Percentiles rank a stretch among this genome's conserved stretches.
phyloP scores from a whole-genome alignment of 2,797 vertebrate genomes.

The Vipera ursinii region DNA sequence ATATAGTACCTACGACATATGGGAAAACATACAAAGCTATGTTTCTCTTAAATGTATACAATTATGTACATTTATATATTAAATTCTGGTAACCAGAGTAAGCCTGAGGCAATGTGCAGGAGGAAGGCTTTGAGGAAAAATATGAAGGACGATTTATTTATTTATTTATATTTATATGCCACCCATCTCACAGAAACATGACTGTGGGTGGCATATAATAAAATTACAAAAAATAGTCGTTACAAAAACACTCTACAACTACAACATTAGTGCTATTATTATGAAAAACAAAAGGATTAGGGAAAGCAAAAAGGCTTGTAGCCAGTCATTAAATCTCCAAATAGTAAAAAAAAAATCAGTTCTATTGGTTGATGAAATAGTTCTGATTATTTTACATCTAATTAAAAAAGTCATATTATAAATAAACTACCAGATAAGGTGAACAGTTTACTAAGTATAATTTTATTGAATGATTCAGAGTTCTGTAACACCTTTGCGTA shows the following conservation, averaged over 20 bases:
- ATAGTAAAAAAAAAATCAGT: background rate
- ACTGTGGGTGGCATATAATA: background rate
- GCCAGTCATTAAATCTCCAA: background rate
- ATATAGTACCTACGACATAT: background rate
- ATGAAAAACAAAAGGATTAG: background rate
- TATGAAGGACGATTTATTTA: background rate
- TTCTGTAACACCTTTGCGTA: slow-evolving; percentile 55
- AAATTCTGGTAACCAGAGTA: background rate
- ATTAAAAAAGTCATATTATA: background rate
- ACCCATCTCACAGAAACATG: background rate
- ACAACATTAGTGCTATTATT: background rate
- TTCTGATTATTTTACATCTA: slow-evolving; percentile 32
- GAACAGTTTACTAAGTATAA: slow-evolving; percentile 63
- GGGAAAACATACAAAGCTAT: background rate
- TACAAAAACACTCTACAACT: background rate
- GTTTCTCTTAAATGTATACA: background rate
- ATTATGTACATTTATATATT: background rate
- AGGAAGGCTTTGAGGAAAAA: no score
- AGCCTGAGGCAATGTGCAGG: background rate
- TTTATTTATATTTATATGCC: background rate
- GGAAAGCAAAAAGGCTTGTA: background rate
- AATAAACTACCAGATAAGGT: slow-evolving; percentile 57
- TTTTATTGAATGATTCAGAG: slow-evolving; percentile 65
- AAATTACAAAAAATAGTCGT: background rate
- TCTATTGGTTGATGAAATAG: background rate